Base-by-base conservation (phyloP, 2,888 invertebrate species). In the Monochamus alternatus region DNA sequence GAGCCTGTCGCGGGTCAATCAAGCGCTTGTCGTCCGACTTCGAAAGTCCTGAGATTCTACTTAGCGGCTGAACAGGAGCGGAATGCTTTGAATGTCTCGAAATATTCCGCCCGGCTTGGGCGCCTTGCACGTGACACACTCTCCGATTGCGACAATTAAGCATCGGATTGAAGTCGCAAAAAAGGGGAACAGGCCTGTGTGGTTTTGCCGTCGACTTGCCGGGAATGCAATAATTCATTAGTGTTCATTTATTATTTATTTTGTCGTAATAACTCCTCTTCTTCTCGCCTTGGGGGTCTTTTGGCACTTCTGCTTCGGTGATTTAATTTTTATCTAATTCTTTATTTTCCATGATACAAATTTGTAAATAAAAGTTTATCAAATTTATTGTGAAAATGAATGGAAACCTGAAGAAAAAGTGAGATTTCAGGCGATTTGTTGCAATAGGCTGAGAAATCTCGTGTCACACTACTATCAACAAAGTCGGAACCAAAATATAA, bases 41-140 rank as follows among this genome's bases (percentile, higher is more conserved):
- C 67, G 76, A 76, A 78, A 77, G 77, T 78, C 77, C 71, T 77
- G 80, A 80, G 78, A 78, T 78, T 77, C 80, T 73, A 76, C 77
- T 78, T 80, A 73, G 78, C 80, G 64, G 78, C 76, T 73, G 64
- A 72, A 64, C 47, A 75, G 71, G 58, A 44, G 78, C 78, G 78
- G 80, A 73, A 76, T 73, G 78, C 78, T 79, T 80, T 80, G 77
- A 77, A 68, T 73, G 68, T 64, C 74, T 76, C 72, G n/a, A 70
- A 76, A 80, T 78, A 70, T 77, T 75, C 44, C 77, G 70, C 63
- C 67, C 70, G 71, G 64, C 68, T 63, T 67, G 59, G 70, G 70
- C 76, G 70, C 65, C 65, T 55, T 66, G 80, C 77, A 80, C 75
- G 80, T 79, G 78, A 76, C 78, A 63, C 74, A 31, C 59, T 55